Base-by-base conservation (phyloP, 2,888 invertebrate species). In the Muscina levida region DNA sequence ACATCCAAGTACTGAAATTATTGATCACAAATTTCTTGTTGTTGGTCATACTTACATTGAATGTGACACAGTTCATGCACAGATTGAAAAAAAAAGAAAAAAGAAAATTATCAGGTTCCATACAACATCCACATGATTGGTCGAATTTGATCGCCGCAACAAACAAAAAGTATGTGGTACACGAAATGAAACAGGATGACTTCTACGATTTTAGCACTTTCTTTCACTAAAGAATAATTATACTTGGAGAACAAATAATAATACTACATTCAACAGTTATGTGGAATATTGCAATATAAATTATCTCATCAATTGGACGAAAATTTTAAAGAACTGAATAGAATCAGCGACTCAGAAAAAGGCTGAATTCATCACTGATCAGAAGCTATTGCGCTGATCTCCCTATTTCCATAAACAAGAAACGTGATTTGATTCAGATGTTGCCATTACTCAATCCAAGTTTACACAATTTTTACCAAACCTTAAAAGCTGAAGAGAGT, bases 1-100 rank as follows among this genome's bases (percentile, higher is more conserved):
- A 44, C 73, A 79, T 31, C n/a, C 53, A 48, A 72, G 67, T 48
- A 79, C 75, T 72, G 44, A 82, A 68, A 42, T 72, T n/a, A 82
- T 77, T 62, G 75, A 82, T 24, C 82, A 83, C 57, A 77, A 81
- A 37, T 83, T 79, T 74, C 68, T 82, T 31, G 81, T 79, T 57
- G 74, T 77, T 24, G 73, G 76, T 74, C 74, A 82, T 77, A 79
- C 77, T 10, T 76, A 79, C 72, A 72, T 82, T 31, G 77, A 82
- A 71, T 80, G 74, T 80, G 78, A 80, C 62, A 73, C 77, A 56
- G 75, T 82, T 39, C 82, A 80, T 68, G 77, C 70, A 24, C 70
- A 75, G 5, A 82, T 81, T 31, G 78, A 79, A 77, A 78, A 76
- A 46, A 82, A 82, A n/a, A n/a, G 31, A 83, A 77, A n/a, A n/a